Conservation (phyloP, 2,113 vertebrate species). For the Pyrgilauda ruficollis region DNA sequence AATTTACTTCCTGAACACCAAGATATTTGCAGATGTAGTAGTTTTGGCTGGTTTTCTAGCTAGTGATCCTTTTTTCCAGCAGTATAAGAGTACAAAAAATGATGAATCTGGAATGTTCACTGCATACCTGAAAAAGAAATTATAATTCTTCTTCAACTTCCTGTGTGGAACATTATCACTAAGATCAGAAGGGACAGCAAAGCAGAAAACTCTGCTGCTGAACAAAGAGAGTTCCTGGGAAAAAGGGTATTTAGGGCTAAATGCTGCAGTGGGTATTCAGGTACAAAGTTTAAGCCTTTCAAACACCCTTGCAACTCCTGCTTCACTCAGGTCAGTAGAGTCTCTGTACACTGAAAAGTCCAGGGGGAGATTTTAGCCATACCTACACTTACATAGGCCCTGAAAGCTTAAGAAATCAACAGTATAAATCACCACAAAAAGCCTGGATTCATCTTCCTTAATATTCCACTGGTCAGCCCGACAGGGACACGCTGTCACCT, state of each 20-base stretch:
- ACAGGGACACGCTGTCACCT: no score
- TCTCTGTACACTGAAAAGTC: not conserved
- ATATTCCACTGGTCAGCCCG: accelerated
- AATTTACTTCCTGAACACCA: not conserved
- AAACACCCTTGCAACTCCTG: not conserved
- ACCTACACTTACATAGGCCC: not conserved
- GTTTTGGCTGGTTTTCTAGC: not conserved
- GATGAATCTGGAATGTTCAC: not conserved
- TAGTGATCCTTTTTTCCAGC: not conserved
- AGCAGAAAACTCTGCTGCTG: not conserved
- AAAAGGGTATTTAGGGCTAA: not conserved
- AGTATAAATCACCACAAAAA: not conserved
- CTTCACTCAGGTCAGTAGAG: not conserved
- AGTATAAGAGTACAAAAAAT: not conserved
- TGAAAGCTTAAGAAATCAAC: not conserved
- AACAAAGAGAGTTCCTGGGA: not conserved
- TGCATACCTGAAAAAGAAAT: not conserved
- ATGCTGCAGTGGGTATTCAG: not conserved
- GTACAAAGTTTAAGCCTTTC: not conserved
- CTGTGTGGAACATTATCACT: not conserved
- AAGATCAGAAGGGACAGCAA: not conserved
- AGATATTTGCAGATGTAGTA: not conserved
- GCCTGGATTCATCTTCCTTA: not conserved
- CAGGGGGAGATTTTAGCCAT: not conserved
- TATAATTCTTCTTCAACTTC: not conserved